A percentile compares a stretch with the other conserved stretches of the same genome.
Conservation (phyloP, 2,113 vertebrate genomes). For the Bothrops jararaca region DNA sequence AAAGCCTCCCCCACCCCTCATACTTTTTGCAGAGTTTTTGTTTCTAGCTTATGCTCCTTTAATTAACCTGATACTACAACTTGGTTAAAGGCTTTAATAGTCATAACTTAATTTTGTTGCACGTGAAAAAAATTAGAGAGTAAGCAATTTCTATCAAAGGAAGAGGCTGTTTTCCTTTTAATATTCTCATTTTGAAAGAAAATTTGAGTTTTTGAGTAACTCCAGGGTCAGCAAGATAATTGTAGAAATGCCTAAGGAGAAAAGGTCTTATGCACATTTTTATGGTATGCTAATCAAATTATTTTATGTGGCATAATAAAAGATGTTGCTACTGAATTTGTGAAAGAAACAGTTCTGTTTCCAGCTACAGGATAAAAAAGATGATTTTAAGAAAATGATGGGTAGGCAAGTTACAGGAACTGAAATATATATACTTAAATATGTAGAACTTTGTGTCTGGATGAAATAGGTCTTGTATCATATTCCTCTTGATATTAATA, state of each 20-base stretch:
- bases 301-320: constrained; percentile 4
- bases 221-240: constrained; percentile 15
- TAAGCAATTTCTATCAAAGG: constrained; percentile 9
- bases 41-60: neutral
- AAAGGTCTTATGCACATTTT: constrained; percentile 19
- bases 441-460: neutral
- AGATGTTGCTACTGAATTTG: neutral
- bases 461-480: neutral
- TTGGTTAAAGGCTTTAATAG: neutral
- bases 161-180: neutral
- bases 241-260: neutral
- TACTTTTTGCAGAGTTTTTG: neutral
- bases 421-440: neutral
- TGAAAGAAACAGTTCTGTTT: neutral
- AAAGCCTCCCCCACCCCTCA: neutral
- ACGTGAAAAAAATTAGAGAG: neutral
- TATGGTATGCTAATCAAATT: neutral
- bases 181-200: constrained; percentile 5
- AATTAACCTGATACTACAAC: constrained; percentile 4
- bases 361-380: neutral
- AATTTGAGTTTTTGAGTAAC: neutral
- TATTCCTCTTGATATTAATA: neutral
- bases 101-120: neutral
- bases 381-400: neutral
- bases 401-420: neutral